Base-by-base conservation (phyloP, 2,113 vertebrate species). In the Cyphomyrus plagiostoma region DNA sequence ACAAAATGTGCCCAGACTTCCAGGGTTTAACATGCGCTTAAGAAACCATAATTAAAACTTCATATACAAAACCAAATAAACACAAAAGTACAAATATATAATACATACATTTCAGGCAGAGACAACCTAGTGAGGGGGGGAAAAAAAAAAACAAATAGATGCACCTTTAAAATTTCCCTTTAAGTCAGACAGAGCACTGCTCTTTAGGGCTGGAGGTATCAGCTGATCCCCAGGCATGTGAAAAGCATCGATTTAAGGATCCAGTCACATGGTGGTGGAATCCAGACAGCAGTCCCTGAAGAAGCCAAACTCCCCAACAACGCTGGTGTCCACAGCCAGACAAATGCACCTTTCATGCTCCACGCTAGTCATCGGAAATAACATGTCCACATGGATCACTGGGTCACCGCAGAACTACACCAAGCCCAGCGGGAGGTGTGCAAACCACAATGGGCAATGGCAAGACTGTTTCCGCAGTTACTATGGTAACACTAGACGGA, bases 191-290 rank as follows among this genome's bases (percentile, higher is more conserved):
- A 88, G 30, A 7, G 35, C 35, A 58, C 52, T 52, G 6, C 90
- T 87, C 88, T 23, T 83, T 88, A 92, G 92, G 91, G 91, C 52
- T 84, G 50, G 90, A 88, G 87, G 30, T 89, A 93, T 93, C 94
- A 94, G 93, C 92, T 94, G 94, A 94, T 89, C 91, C 89, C 35
- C 87, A 93, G 92, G 92, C 90, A 92, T 92, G 91, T 91, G 92
- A 92, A 91, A 93, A 92, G 92, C 93, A 91, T 50, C 86, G 89
- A 92, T 91, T 89, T 74, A 89, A 77, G 91, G 88, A 86, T 70
- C 84, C 46, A 19, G 91, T 95, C 94, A 94, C 93, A 95, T 93
- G 94, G 91, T 82, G 86, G 66, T 91, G 90, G 92, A 94, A 93
- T 93, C 89, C 84, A 84, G 90, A 74, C 48, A 85, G 88, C 89